These are phyloP conservation scores for Tetragonula clypearis DNA, from an alignment of 1,140 invertebrate genomes.

Conservation along the genomic window DNA sequence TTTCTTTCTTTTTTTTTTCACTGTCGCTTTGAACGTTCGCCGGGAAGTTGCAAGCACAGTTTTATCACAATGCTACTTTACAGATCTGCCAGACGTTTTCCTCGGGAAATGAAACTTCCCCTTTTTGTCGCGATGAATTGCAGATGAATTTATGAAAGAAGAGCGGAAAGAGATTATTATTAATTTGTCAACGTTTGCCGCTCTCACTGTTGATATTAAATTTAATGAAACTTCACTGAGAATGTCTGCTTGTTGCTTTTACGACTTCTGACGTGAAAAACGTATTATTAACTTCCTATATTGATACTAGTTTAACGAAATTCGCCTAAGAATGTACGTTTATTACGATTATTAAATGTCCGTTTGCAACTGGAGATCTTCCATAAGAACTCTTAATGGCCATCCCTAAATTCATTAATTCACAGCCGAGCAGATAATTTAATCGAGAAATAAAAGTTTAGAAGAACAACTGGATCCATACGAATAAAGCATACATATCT, in stretches of 20 bases:
- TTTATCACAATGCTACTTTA: neutral
- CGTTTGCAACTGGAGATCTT: too few relatives aligned
- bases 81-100: neutral
- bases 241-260: too few relatives aligned
- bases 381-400: too few relatives aligned
- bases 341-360: neutral
- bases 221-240: neutral
- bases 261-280: too few relatives aligned
- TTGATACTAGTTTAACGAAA: neutral
- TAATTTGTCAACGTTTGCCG: neutral
- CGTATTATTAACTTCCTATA: too few relatives aligned
- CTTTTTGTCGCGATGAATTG: neutral
- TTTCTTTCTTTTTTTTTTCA: neutral
- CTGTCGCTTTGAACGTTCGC: neutral
- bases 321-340: neutral
- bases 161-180: neutral
- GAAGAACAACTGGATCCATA: too few relatives aligned
- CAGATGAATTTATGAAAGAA: neutral
- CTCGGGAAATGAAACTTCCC: too few relatives aligned
- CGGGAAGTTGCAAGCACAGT: neutral
- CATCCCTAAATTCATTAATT: too few relatives aligned
- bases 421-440: too few relatives aligned
- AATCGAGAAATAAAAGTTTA: too few relatives aligned
- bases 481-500: too few relatives aligned
- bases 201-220: neutral